A percentile compares a stretch with the other conserved stretches of the same genome.
These are phyloP conservation scores for Rhinichthys osculus DNA, from an alignment of 2,797 vertebrate genomes.

Conservation along the genomic window DNA sequence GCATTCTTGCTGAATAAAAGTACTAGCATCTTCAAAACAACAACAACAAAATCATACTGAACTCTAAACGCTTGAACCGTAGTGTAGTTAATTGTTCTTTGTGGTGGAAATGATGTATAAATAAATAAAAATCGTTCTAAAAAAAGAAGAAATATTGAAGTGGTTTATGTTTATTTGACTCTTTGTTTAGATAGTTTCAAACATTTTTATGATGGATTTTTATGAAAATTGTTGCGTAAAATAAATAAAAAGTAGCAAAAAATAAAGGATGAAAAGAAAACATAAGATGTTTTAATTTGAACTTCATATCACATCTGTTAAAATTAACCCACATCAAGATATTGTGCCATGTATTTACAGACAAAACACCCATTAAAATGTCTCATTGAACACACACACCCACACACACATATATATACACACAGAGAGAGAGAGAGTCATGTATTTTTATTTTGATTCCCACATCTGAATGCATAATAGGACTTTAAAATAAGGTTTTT, in stretches of 20 bases:
- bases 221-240: background rate
- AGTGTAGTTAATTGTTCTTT: background rate
- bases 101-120: background rate
- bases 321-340: background rate
- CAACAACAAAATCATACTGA: background rate
- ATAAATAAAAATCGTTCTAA: background rate
- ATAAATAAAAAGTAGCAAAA: background rate
- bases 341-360: background rate
- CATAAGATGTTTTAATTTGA: background rate
- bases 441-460: slow-evolving; percentile 31
- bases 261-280: background rate
- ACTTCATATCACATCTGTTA: background rate
- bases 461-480: slow-evolving; percentile 38
- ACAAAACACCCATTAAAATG: background rate
- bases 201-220: background rate
- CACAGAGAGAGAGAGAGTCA: background rate
- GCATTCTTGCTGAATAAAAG: background rate
- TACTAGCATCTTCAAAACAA: background rate
- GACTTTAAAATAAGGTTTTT: slow-evolving; percentile 46
- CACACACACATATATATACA: background rate
- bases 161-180: background rate
- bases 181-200: background rate
- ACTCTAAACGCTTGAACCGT: background rate
- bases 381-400: slow-evolving; percentile 43
- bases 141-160: background rate